Evolutionary conservation across 1,140 invertebrate genomes (phyloP), one percentile per base, ranked within the genome.

Genomic region (Leptoteleia sp.): DNA sequence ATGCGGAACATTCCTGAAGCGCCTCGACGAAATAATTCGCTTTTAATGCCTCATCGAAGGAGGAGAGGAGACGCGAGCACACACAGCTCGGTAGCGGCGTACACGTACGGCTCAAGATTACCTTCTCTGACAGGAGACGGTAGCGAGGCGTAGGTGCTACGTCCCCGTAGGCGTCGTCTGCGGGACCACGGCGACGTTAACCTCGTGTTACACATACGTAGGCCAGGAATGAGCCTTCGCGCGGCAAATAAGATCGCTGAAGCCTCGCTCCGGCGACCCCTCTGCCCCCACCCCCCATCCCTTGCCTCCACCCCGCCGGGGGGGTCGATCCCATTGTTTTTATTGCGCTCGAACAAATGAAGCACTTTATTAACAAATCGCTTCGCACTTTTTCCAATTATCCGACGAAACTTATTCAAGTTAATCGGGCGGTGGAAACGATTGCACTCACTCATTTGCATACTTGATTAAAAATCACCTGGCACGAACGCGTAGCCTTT

Each of bases 61-160:
- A 65, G 48, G 48, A 50, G 29, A 59, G 45, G 57, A 48, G 45
- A 52, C 48, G 45, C 43, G 45, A 35, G 57, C 37, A 7, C 40
- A 67, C 35, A 52, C 27, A 57, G 42, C 45, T 29, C 55, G 59
- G 76, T 76, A 73, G 72, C 73, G 25, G 57, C 75, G 68, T 79
- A 75, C 76, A 79, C 80, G 78, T 82, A 81, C 61, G 71, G 75
- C 64, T 76, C 72, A 77, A 84, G 82, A 83, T 84, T 84, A 84
- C 81, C 78, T 82, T 70, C 68, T 75, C 78, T 85, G 82, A 85
- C 84, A 85, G 81, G 79, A 84, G 79, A 82, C 79, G 83, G 85
- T 86, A 86, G 84, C 82, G 75, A 82, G 81, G 84, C 84, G 82
- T 85, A 87, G 85, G 83, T 85, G 82, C 79, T 76, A 79, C 83